These are phyloP conservation scores for human (Homo sapiens) DNA, from an alignment of 2,113 vertebrate genomes.

Conservation along the genomic window GRCh38 chr3:30426001-30426500, in stretches of 20 bases:
- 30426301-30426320: not conserved
- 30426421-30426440: not conserved
- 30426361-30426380: not conserved
- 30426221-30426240: not conserved
- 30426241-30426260: not conserved
- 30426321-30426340: not conserved
- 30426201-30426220: not conserved
- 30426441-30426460: not conserved
- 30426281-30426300: not conserved
- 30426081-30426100: too few species aligned
- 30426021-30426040: too few species aligned
- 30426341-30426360: too few species aligned
- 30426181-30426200: not conserved
- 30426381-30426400: not conserved
- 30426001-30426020: too few species aligned
- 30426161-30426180: too few species aligned
- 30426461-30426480: not conserved
- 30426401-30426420: not conserved
- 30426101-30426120: too few species aligned
- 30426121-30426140: too few species aligned
- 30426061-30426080: too few species aligned
- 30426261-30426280: not conserved
- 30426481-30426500: too few species aligned
- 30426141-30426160: too few species aligned
- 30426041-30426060: too few species aligned